Evolutionary conservation across 2,888 invertebrate genomes (phyloP).

Genomic region (Tuberolachnus salignus): DNA sequence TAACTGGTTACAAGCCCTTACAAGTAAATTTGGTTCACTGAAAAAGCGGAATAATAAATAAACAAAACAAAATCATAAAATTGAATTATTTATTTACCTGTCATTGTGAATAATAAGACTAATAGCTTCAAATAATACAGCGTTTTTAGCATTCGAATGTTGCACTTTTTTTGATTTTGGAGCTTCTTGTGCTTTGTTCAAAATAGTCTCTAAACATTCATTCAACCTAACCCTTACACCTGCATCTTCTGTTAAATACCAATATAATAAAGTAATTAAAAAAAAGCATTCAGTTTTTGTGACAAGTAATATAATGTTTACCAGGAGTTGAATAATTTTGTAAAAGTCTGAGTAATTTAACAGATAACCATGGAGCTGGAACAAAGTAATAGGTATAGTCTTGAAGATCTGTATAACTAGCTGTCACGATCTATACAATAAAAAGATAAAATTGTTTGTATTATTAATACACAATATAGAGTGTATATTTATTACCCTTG

Average conservation of each 20-base stretch:
- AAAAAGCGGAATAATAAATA: conserved; percentile 57
- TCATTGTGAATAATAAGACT: conserved; percentile 99
- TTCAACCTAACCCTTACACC: conserved; percentile 94
- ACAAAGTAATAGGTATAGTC: conserved; percentile 99
- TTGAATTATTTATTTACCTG: conserved; percentile 63
- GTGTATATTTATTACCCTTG: conserved; percentile 69
- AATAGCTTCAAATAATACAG: conserved; percentile 98
- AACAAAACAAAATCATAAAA: conserved; percentile 34
- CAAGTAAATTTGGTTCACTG: conserved; percentile 93
- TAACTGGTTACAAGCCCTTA: conserved; percentile 97
- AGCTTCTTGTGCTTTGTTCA: conserved; percentile 98
- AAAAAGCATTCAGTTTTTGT: not conserved
- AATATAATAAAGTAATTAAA: conserved; percentile 22
- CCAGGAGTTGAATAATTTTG: conserved; percentile 98
- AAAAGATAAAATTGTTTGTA: conserved; percentile 30
- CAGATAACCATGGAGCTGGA: conserved; percentile 99
- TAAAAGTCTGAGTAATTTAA: conserved; percentile 90
- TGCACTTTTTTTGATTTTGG: conserved; percentile 99
- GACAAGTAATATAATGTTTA: conserved; percentile 61
- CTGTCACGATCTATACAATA: conserved; percentile 85
- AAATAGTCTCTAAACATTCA: conserved; percentile 96
- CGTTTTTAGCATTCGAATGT: conserved; percentile 99
- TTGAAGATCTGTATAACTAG: conserved; percentile 98
- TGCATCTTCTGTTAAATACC: conserved; percentile 79
- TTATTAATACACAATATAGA: conserved; percentile 17